These are phyloP conservation scores for Glossophaga mutica DNA, from an alignment of 2,797 vertebrate genomes.

Conservation along the genomic window DNA sequence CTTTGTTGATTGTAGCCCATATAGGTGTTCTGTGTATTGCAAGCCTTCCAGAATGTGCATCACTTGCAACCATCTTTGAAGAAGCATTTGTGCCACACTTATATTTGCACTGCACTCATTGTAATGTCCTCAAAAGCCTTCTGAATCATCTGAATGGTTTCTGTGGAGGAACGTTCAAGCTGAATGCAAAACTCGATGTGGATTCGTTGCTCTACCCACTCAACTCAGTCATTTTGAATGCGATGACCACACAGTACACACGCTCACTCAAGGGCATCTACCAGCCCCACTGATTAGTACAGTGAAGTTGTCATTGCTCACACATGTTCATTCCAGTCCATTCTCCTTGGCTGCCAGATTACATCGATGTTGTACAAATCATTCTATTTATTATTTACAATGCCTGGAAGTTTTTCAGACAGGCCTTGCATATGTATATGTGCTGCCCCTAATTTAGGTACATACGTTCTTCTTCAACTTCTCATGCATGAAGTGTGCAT, in stretches of 20 bases:
- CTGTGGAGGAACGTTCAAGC: background rate
- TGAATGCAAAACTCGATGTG: background rate
- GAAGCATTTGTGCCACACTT: background rate
- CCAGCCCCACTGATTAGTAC: too few relatives aligned
- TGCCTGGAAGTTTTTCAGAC: background rate
- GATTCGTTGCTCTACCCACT: background rate
- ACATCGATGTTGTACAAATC: background rate
- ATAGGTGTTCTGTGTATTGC: background rate
- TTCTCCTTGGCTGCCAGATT: background rate
- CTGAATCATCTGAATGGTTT: background rate
- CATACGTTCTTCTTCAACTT: background rate
- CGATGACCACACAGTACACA: too few relatives aligned
- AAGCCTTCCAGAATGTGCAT: background rate
- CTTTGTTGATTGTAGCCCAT: background rate
- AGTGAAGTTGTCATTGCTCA: background rate
- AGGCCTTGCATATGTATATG: background rate
- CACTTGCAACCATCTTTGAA: background rate
- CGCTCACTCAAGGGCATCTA: too few relatives aligned
- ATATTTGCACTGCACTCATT: background rate
- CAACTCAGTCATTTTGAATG: background rate
- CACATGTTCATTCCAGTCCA: background rate
- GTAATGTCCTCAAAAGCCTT: background rate
- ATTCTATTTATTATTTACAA: background rate
- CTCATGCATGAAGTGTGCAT: background rate
- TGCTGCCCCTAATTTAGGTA: background rate